Percentiles rank a stretch among this genome's conserved stretches.
Evolutionary conservation across 37 sponge, comb jelly and placozoan species (phyloP).

Genomic region (Axinella damicornis): DNA sequence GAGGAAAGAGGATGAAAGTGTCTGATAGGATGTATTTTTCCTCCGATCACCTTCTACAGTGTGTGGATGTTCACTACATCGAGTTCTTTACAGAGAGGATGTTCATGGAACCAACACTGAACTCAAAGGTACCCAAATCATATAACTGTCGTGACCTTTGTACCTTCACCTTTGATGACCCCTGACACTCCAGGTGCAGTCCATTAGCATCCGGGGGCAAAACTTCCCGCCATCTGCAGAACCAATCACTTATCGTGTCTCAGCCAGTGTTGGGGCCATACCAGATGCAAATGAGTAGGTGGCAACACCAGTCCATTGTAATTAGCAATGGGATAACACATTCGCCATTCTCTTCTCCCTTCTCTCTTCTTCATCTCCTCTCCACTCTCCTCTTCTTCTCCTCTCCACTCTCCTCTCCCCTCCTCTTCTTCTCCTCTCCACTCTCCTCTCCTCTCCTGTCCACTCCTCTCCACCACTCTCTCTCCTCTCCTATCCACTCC

Average conservation of each 20-base stretch:
- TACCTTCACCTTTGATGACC: neutral
- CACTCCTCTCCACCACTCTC: neutral
- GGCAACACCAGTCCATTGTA: no score
- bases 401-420: neutral
- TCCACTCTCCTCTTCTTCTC: neutral
- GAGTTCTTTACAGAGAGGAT: conserved; percentile 46
- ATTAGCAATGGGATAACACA: no score
- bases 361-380: neutral
- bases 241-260: conserved; percentile 47
- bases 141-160: no score
- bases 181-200: conserved; percentile 20
- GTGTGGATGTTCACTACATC: conserved; percentile 66
- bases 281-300: conserved; percentile 48
- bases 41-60: conserved; percentile 23
- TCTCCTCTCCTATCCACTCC: neutral
- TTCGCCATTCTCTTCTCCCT: neutral
- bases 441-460: no score
- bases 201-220: conserved; percentile 27
- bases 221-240: neutral
- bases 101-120: conserved; percentile 33
- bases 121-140: conserved; percentile 32
- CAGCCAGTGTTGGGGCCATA: conserved; percentile 5
- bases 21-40: neutral
- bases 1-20: no score
- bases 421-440: neutral